Conservation (phyloP, 1,140 invertebrate species). For the Chrysomallon squamiferum region DNA sequence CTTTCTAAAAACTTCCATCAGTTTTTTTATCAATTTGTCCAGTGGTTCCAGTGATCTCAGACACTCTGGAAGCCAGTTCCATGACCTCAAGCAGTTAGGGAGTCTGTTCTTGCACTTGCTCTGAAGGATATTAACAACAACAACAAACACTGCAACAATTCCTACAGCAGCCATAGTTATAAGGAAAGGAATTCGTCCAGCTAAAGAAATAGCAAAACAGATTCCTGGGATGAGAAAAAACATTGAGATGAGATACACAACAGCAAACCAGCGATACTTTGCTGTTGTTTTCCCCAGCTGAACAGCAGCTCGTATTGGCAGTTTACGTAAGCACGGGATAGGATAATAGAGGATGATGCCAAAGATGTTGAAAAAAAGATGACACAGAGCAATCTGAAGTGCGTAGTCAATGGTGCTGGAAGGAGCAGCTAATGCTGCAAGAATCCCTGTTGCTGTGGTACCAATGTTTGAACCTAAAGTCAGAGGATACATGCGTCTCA, state of each 20-base stretch:
- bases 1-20: not conserved
- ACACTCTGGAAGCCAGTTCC: slow-evolving; percentile 67
- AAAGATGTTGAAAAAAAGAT: slow-evolving; percentile 71
- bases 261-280: slow-evolving; percentile 69
- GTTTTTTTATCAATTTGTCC: slow-evolving; percentile 8
- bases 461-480: slow-evolving; percentile 72
- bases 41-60: slow-evolving; percentile 65
- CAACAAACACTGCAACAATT: slow-evolving; percentile 51
- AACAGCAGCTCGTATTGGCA: slow-evolving; percentile 68
- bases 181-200: slow-evolving; percentile 41
- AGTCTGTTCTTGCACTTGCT: slow-evolving; percentile 47
- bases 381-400: slow-evolving; percentile 70
- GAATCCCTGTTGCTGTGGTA: slow-evolving; percentile 70
- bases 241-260: slow-evolving; percentile 67
- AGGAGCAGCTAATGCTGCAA: slow-evolving; percentile 66
- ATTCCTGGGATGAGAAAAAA: slow-evolving; percentile 67
- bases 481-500: slow-evolving; percentile 71
- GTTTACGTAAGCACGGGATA: slow-evolving; percentile 66
- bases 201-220: slow-evolving; percentile 63
- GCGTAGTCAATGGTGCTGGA: slow-evolving; percentile 58
- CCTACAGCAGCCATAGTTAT: slow-evolving; percentile 39
- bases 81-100: slow-evolving; percentile 62
- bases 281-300: slow-evolving; percentile 66
- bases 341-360: slow-evolving; percentile 72
- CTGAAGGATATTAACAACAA: slow-evolving; percentile 63